These are phyloP conservation scores for Cacoxenus indagator DNA, from an alignment of 2,888 invertebrate species.

Conservation along the genomic window DNA sequence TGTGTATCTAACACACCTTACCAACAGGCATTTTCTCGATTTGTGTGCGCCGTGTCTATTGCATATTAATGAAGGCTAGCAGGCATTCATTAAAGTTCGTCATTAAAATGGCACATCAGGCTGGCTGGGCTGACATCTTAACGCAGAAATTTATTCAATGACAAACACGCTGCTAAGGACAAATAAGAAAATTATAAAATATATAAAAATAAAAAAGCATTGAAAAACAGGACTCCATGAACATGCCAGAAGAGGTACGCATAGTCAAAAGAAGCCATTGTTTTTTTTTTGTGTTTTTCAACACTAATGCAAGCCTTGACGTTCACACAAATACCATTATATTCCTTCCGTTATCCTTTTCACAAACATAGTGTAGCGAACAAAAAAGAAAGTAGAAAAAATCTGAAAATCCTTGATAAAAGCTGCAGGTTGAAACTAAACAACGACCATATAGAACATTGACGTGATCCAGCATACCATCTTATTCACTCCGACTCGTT, in stretches of 20 bases:
- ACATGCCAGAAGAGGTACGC: background rate
- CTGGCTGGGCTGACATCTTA: background rate
- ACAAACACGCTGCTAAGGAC: background rate
- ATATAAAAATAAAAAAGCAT: background rate
- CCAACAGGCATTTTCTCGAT: background rate
- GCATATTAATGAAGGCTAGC: conserved; percentile 18
- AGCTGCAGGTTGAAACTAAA: conserved; percentile 36
- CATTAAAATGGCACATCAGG: conserved; percentile 1
- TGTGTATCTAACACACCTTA: no score
- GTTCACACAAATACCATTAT: conserved; percentile 34
- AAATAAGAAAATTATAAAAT: background rate
- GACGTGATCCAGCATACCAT: conserved; percentile 1
- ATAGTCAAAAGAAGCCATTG: background rate
- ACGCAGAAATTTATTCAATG: background rate
- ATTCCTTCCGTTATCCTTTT: conserved; percentile 51
- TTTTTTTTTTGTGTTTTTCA: background rate
- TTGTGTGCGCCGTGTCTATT: background rate
- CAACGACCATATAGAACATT: background rate
- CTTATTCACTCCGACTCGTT: conserved; percentile 36
- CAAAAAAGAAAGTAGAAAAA: background rate
- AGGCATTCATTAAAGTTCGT: conserved; percentile 41
- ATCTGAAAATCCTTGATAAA: conserved; percentile 55
- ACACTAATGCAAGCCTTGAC: background rate
- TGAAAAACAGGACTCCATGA: background rate
- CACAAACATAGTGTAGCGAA: conserved; percentile 37